Percentiles rank a stretch among this genome's conserved stretches.
Evolutionary conservation across 2,888 invertebrate species (phyloP).

Genomic region (Caenorhabditis imperialis): DNA sequence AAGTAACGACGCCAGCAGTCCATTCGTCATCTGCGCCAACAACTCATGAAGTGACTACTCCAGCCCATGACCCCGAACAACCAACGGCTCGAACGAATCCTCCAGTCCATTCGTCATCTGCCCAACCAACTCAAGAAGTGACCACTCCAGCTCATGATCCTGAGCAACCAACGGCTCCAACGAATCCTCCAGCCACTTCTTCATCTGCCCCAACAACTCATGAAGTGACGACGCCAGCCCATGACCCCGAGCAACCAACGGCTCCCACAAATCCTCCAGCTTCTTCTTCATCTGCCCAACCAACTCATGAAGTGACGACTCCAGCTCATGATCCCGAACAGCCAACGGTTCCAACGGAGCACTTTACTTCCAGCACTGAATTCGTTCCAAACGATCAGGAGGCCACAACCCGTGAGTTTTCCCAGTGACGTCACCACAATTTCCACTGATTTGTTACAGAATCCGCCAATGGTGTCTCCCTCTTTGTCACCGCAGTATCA

Average conservation of each 20-base stretch:
- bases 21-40: not conserved
- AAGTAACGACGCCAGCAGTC: not conserved
- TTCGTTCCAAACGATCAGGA: no score
- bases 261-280: no score
- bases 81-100: not conserved
- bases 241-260: not conserved
- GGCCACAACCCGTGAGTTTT: no score
- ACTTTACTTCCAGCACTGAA: no score
- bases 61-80: not conserved
- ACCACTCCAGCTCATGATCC: not conserved
- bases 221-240: not conserved
- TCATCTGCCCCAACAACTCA: not conserved
- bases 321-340: not conserved
- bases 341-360: no score
- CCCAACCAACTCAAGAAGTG: not conserved
- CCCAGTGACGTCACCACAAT: no score
- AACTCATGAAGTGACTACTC: not conserved
- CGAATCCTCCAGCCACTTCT: not conserved
- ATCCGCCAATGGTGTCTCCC: no score
- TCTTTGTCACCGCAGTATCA: no score
- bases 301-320: not conserved
- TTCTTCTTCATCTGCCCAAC: not conserved
- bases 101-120: not conserved
- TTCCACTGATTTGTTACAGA: no score
- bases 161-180: no score